Percentiles rank a stretch among this genome's conserved stretches.
phyloP scores from a whole-genome alignment of 2,888 invertebrate species.

The Campoplex nolae region DNA sequence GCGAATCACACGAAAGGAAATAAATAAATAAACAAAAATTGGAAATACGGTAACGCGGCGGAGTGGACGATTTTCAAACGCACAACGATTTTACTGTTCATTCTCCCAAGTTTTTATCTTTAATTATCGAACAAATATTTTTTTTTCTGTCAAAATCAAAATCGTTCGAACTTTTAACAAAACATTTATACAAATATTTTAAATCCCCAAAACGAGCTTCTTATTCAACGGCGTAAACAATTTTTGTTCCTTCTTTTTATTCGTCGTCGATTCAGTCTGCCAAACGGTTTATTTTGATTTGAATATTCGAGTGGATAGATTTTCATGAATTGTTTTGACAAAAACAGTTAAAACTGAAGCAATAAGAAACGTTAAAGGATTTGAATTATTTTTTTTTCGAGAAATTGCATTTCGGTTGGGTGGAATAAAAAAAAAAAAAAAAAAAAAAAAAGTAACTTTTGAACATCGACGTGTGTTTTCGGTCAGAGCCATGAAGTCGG shows the following conservation, averaged over 20 bases:
- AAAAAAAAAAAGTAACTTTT: not conserved
- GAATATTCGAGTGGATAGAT: no score
- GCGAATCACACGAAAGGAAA: conserved; percentile 46
- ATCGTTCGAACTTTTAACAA: not conserved
- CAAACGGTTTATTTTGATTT: no score
- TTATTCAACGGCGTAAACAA: not conserved
- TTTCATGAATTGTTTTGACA: not conserved
- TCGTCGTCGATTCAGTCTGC: not conserved
- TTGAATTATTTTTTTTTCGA: not conserved
- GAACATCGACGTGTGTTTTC: conserved; percentile 21
- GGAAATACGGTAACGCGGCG: not conserved
- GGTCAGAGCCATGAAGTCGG: conserved; percentile 80
- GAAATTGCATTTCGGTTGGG: not conserved
- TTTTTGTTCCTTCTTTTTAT: not conserved
- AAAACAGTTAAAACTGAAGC: not conserved
- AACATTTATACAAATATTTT: not conserved
- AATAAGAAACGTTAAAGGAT: not conserved
- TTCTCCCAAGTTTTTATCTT: not conserved
- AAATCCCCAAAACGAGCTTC: not conserved
- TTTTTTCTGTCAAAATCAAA: not conserved
- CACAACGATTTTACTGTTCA: not conserved
- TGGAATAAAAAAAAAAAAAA: no score
- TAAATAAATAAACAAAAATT: conserved; percentile 10
- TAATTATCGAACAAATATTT: not conserved
- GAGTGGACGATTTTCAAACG: not conserved